Evolutionary conservation across 2,888 invertebrate genomes (phyloP), one percentile per base, ranked within the genome.

Genomic region (Trichopria drosophilae): DNA sequence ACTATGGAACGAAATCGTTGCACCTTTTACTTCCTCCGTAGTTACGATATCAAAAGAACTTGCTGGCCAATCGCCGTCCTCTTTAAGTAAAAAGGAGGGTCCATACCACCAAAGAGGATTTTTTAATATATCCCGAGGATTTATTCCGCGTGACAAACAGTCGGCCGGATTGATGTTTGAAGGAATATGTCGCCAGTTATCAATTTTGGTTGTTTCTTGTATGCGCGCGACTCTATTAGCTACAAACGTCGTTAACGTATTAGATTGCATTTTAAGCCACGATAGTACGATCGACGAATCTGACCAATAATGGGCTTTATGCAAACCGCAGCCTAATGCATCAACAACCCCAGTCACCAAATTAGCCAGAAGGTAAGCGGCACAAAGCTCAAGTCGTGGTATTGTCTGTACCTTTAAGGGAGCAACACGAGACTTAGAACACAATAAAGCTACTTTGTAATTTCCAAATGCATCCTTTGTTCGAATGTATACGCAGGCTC

Each of bases 231-330:
- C 22, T 37, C 37, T 4, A 22, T 37, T 46, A 7, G 46, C 37
- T 2, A 46, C 22, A 46, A 36, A 46, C 2, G 37, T 37, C 12
- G 24, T 12, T 22, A 26, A 13, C 3, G 16, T 19, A 2, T 36
- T 15, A 4, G 37, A 24, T 12, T 16, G 29, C 3, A 15, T 29
- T 37, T 46, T 46, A 29, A 46, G 36, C 37, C 46, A 46, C n/a
- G 26, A n/a, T 3, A 46, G 12, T 9, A 29, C 19, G n/a, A n/a
- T n/a, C n/a, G n/a, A n/a, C n/a, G n/a, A n/a, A n/a, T n/a, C n/a
- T n/a, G n/a, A n/a, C n/a, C 53, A 61, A 1, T 34, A 41, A n/a
- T 39, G 42, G 3, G 46, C 5, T 10, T 22, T 31, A 19, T 47
- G 24, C 1, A 22, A 37, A 22, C 26, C 12, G 18, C 5, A 36